These are phyloP conservation scores for Leuciscus waleckii DNA, from an alignment of 2,797 vertebrate genomes.

Conservation along the genomic window DNA sequence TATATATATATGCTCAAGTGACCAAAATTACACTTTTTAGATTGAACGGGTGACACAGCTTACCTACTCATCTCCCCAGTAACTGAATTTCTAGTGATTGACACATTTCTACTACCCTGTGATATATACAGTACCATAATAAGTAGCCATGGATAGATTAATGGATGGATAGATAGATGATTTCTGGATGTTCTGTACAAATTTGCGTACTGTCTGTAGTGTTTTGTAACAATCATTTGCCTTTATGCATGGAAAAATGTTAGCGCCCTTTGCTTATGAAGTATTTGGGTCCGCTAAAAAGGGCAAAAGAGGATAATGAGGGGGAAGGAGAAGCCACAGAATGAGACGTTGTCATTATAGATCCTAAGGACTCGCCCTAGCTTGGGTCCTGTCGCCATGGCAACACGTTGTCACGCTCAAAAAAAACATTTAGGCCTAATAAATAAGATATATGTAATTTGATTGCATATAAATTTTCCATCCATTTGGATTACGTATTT, in stretches of 20 bases:
- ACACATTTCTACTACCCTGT: not conserved
- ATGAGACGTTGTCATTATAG: constrained; percentile 52
- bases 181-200: not conserved
- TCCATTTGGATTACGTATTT: no score
- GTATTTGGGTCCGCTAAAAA: constrained; percentile 53
- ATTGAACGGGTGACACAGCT: not conserved
- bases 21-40: not conserved
- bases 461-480: no score
- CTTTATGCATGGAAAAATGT: constrained; percentile 18
- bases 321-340: constrained; percentile 44
- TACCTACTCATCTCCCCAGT: not conserved
- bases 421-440: no score
- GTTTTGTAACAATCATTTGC: constrained; percentile 17
- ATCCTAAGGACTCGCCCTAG: constrained; percentile 17
- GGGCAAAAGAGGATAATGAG: constrained; percentile 32
- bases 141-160: not conserved
- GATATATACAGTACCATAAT: not conserved
- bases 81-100: not conserved
- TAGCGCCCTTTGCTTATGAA: constrained; percentile 35
- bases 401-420: constrained; percentile 42
- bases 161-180: not conserved
- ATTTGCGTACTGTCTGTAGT: not conserved
- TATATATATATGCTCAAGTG: not conserved
- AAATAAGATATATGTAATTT: no score
- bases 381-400: constrained; percentile 56